Conservation (phyloP, 1,140 invertebrate genomes). For the Mactra quadrangularis region DNA sequence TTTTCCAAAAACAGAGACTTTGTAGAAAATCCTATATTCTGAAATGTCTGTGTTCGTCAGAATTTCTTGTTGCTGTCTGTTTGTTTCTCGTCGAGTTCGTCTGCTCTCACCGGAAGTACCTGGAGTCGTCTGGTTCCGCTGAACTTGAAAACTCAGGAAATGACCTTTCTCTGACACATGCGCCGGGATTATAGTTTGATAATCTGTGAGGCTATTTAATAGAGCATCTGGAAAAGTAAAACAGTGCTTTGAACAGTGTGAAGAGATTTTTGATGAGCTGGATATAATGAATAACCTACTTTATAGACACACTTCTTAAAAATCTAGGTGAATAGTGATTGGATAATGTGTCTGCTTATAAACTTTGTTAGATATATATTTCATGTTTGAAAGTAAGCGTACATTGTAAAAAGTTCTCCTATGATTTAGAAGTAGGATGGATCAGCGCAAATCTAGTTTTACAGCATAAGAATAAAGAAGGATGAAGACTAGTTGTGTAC, state of each 20-base stretch:
- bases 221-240: constrained; percentile 69
- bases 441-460: no score
- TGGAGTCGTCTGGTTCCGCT: constrained; percentile 18
- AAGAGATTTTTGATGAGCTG: no score
- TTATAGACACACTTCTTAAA: no score
- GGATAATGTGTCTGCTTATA: no score
- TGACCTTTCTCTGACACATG: constrained; percentile 71
- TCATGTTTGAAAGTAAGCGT: no score
- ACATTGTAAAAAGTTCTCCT: no score
- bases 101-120: neutral
- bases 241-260: neutral
- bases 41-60: constrained; percentile 51
- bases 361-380: no score
- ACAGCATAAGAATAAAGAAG: no score
- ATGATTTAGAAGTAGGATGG: no score
- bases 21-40: constrained; percentile 73
- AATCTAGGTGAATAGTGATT: no score
- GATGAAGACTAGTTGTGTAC: no score
- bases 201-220: constrained; percentile 66
- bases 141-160: constrained; percentile 76
- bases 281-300: no score
- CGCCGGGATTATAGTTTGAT: constrained; percentile 72
- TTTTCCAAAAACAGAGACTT: constrained; percentile 74
- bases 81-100: neutral
- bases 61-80: constrained; percentile 39